Percentiles rank a stretch among this genome's conserved stretches.
Conservation (phyloP, 2,888 invertebrate genomes). For the Eristalis arbustorum region DNA sequence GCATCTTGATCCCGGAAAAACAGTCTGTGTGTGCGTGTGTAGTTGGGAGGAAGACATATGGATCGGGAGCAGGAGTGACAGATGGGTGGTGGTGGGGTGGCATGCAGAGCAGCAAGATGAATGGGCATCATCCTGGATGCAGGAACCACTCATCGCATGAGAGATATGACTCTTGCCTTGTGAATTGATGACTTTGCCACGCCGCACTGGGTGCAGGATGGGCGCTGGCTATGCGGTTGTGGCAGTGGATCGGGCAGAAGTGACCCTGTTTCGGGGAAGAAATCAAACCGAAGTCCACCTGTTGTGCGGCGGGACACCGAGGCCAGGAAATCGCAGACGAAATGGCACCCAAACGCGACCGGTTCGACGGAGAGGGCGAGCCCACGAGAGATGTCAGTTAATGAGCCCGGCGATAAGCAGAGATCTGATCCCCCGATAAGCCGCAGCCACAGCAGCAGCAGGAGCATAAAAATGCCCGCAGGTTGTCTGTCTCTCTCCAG, state of each 20-base stretch:
- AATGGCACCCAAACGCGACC: slow-evolving; percentile 52
- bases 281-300: slow-evolving; percentile 23
- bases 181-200: slow-evolving; percentile 67
- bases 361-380: not conserved
- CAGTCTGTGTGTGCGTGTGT: slow-evolving; percentile 54
- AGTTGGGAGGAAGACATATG: slow-evolving; percentile 68
- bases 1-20: slow-evolving; percentile 59
- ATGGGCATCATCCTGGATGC: slow-evolving; percentile 65
- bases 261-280: not conserved
- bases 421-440: slow-evolving; percentile 60
- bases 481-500: slow-evolving; percentile 1
- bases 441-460: slow-evolving; percentile 35
- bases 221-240: not conserved
- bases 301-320: slow-evolving; percentile 34
- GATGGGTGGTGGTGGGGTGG: slow-evolving; percentile 41
- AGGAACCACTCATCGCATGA: slow-evolving; percentile 68
- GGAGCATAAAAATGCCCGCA: slow-evolving; percentile 47
- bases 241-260: not conserved
- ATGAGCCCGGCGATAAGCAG: slow-evolving; percentile 62
- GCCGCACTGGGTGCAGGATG: slow-evolving; percentile 10
- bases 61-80: slow-evolving; percentile 60
- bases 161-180: slow-evolving; percentile 67
- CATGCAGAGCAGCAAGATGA: slow-evolving; percentile 41
- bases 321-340: slow-evolving; percentile 50
- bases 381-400: slow-evolving; percentile 58